phyloP scores from a whole-genome alignment of 2,888 invertebrate genomes.

The Pseudeuparius sepicola region DNA sequence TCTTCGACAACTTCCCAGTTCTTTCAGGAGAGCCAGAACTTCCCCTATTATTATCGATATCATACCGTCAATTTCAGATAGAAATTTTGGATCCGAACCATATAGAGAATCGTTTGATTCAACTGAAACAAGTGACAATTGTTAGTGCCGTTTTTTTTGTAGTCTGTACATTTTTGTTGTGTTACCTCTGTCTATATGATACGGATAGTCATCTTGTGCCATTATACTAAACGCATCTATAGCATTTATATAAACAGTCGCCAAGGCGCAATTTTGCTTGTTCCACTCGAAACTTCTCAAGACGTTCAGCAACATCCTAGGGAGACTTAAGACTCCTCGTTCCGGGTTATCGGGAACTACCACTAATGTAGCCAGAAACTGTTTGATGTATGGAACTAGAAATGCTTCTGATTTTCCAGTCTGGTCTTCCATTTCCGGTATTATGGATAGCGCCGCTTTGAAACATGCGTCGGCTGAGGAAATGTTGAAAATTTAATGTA shows the following conservation, averaged over 20 bases:
- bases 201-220: conserved; percentile 73
- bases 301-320: conserved; percentile 71
- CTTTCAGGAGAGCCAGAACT: conserved; percentile 57
- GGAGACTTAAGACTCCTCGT: conserved; percentile 72
- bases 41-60: conserved; percentile 69
- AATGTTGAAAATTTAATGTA: conserved; percentile 7
- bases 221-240: conserved; percentile 69
- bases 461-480: conserved; percentile 84
- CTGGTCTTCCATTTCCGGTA: conserved; percentile 73
- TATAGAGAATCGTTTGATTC: conserved; percentile 90
- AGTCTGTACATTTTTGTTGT: neutral
- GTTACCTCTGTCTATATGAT: conserved; percentile 73
- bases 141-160: neutral
- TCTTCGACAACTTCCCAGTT: conserved; percentile 48
- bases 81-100: conserved; percentile 79
- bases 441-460: conserved; percentile 72
- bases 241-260: conserved; percentile 61
- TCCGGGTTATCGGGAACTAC: conserved; percentile 86
- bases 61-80: conserved; percentile 68
- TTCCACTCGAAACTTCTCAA: conserved; percentile 67
- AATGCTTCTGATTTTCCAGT: conserved; percentile 61
- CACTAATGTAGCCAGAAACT: conserved; percentile 72
- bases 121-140: conserved; percentile 44
- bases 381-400: conserved; percentile 59
- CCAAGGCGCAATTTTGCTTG: conserved; percentile 53